Evolutionary conservation across 2,113 vertebrate species (phyloP), one percentile per base, ranked within the genome.

Genomic region (Nanorana parkeri): DNA sequence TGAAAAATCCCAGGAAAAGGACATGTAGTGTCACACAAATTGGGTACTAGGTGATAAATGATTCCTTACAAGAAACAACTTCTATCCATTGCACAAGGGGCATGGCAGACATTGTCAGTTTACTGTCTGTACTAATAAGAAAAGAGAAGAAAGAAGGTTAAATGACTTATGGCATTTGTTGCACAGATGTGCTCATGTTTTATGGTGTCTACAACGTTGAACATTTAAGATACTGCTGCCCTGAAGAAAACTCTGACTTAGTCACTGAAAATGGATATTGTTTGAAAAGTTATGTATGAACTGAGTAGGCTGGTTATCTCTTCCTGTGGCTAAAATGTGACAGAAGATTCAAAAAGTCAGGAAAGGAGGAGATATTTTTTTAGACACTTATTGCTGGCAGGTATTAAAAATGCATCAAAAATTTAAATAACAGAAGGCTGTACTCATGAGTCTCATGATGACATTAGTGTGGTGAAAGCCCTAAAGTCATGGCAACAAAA

Each of bases 1-100:
- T 32, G 6, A 67, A 78, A 67, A 23, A 55, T 32, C 52, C 24
- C 17, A 20, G 23, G 26, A 26, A 68, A 78, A 54, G 51, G 64
- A 78, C 64, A 78, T 67, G 52, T 32, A 56, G 20, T 67, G 64
- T 67, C 77, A 55, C 26, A 67, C 26, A 56, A 67, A 67, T 54
- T 55, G 63, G 63, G 24, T 66, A 78, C 19, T 67, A 32, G 47
- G 51, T 78, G 64, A 78, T 78, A 68, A 68, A 78, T 67, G 64
- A 56, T 67, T 78, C 24, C 63, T 68, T 58, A 28, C 77, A 55
- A 56, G 77, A 32, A 26, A 68, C 51, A 55, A 54, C 54, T 54
- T 77, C 61, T 78, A 29, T 56, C 23, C 51, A 58, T 23, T 78
- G 77, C 47, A 68, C 77, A 54, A 56, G 51, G 73, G 64, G 29